Base-by-base conservation (phyloP, 1,140 invertebrate species). In the Chelonus insularis region DNA sequence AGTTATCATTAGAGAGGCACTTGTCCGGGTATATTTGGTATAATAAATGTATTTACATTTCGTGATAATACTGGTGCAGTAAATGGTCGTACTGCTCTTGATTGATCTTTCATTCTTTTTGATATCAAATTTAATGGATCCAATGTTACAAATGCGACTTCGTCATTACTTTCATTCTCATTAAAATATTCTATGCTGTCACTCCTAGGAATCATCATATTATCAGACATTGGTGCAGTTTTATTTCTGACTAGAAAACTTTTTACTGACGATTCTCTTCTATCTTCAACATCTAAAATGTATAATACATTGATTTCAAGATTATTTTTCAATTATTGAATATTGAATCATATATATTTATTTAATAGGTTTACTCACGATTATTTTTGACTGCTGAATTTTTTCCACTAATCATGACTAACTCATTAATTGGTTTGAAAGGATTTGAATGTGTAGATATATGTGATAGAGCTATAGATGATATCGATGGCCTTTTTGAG, bases 351-450 rank as follows among this genome's bases (percentile, higher is more conserved):
- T 48, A 6, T n/a, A 23, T 51, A 9, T 48, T 11, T 32, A 47
- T 47, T 11, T 48, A 20, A 20, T 14, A 11, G 12, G 16, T 6
- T 4, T 16, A 61, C 56, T 54, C 34, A 61, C 59, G 41, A 61
- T 59, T 58, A 14, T 23, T 48, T 20, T 62, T 45, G 20, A 36
- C 36, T 0, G 21, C 11, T 45, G 39, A 18, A 16, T 23, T 39
- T 43, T 25, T 51, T 16, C 52, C 63, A 57, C 65, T 52, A 20
- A 62, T 60, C 12, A 74, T 25, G 8, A 39, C 37, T 2, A 74
- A 36, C 52, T 75, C 68, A 58, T 51, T 57, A n/a, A 75, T 74
- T 7, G 74, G 74, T 58, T 73, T 75, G 54, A 75, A 75, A 1
- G 74, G 74, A 68, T 75, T 74, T 1, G 73, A 73, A 18, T 67